Evolutionary conservation across 2,888 invertebrate species (phyloP), one percentile per base, ranked within the genome.

Genomic region (Diadromus collaris): DNA sequence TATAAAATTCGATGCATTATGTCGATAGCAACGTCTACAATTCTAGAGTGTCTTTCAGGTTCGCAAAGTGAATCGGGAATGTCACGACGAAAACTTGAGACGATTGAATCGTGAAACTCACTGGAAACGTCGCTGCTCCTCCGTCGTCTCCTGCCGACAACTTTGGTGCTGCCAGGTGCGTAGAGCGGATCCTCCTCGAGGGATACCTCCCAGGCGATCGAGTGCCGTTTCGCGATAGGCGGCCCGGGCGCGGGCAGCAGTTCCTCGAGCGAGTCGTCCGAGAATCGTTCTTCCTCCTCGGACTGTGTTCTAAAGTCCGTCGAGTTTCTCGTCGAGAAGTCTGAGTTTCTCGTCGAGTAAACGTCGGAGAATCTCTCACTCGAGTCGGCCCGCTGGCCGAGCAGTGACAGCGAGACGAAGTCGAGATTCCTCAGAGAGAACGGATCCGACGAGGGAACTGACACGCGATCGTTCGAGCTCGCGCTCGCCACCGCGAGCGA

Each of bases 121-220:
- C 92, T 92, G 71, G 92, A 92, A 68, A 91, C 89, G 73, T 92
- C 92, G 76, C 91, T 91, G 82, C 92, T 92, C 81, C 91, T 89
- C 76, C 92, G 87, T 60, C 92, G 87, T 83, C 92, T 89, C 70
- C 92, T 88, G 10, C 89, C 92, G 29, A 92, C 91, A 78, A 94
- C 94, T 91, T 94, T 94, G 81, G 94, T 94, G 87, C 94, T 94
- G 68, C 94, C 95, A 58, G 95, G 95, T 60, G 94, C 94, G 80
- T 95, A 93, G 56, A 95, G 92, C 76, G 94, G 94, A 89, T 95
- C 94, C 89, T 95, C 95, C 74, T 93, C 93, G 85, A 97, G 93
- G 81, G 96, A 95, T 81, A 97, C 96, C 92, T 97, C 96, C 96
- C 97, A 96, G 81, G 96, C 96, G 84, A 96, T 96, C 89, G 96